Percentiles rank a stretch among this genome's conserved stretches.
Evolutionary conservation across 2,797 vertebrate species (phyloP).

Genomic region (Furcifer pardalis): DNA sequence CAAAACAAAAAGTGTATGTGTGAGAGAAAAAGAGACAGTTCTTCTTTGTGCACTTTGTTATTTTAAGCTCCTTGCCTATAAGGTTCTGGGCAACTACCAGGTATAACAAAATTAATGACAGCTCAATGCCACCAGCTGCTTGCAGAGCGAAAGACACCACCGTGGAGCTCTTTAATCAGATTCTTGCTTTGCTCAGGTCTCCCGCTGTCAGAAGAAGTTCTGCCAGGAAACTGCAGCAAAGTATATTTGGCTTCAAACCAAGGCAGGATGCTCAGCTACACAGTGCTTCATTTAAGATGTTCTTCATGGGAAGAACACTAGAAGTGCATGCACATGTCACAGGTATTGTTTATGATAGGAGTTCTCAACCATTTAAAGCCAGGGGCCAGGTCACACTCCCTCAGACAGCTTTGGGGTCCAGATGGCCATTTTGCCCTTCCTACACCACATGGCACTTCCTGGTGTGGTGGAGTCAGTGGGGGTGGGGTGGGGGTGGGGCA

Average conservation of each 20-base stretch:
- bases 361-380: too few relatives aligned
- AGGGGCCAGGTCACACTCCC: too few relatives aligned
- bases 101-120: slow-evolving; percentile 72
- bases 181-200: slow-evolving; percentile 48
- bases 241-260: slow-evolving; percentile 35
- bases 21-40: slow-evolving; percentile 8
- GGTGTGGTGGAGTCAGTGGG: too few relatives aligned
- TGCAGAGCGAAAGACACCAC: slow-evolving; percentile 57
- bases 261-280: slow-evolving; percentile 12
- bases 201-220: slow-evolving; percentile 20
- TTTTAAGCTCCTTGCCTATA: slow-evolving; percentile 40
- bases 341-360: too few relatives aligned
- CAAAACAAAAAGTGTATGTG: not conserved
- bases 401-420: too few relatives aligned
- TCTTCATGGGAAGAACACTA: too few relatives aligned
- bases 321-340: too few relatives aligned
- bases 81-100: slow-evolving; percentile 63
- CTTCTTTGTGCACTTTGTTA: slow-evolving; percentile 46
- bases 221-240: slow-evolving; percentile 54
- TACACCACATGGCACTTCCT: too few relatives aligned
- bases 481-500: too few relatives aligned
- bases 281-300: not conserved
- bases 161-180: slow-evolving; percentile 60
- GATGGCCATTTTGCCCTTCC: too few relatives aligned
- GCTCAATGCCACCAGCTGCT: slow-evolving; percentile 71